phyloP scores from a whole-genome alignment of 2,888 invertebrate genomes.

The Laspeyria flexula region DNA sequence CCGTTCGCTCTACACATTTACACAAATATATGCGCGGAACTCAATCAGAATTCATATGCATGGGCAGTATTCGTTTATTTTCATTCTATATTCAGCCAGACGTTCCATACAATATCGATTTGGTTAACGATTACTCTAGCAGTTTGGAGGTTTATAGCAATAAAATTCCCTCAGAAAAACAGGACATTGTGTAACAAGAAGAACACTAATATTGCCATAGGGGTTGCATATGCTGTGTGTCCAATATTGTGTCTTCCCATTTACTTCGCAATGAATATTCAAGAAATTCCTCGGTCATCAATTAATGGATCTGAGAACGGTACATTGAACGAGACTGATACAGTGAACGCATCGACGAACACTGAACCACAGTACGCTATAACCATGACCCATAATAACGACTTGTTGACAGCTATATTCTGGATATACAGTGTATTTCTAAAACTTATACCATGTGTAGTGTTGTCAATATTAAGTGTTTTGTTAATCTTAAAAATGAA shows the following conservation, averaged over 20 bases:
- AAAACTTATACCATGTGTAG: slow-evolving; percentile 95
- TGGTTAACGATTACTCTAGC: slow-evolving; percentile 97
- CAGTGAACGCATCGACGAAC: slow-evolving; percentile 49
- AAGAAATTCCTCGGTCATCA: slow-evolving; percentile 61
- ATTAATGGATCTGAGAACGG: slow-evolving; percentile 46
- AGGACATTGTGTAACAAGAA: slow-evolving; percentile 92
- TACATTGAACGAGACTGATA: slow-evolving; percentile 55
- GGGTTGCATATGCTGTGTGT: slow-evolving; percentile 92
- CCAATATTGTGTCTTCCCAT: slow-evolving; percentile 94
- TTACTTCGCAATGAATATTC: slow-evolving; percentile 91
- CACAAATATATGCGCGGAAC: slow-evolving; percentile 83
- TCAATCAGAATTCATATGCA: slow-evolving; percentile 86
- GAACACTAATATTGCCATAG: slow-evolving; percentile 91
- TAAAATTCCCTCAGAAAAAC: slow-evolving; percentile 94
- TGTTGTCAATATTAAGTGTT: slow-evolving; percentile 93
- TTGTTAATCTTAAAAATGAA: slow-evolving; percentile 91
- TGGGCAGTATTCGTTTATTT: slow-evolving; percentile 95
- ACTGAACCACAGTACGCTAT: slow-evolving; percentile 88
- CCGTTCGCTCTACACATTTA: slow-evolving; percentile 94
- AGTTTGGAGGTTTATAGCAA: slow-evolving; percentile 95
- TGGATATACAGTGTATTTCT: slow-evolving; percentile 97
- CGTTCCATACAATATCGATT: slow-evolving; percentile 95
- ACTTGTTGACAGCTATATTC: slow-evolving; percentile 90
- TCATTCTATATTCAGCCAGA: slow-evolving; percentile 95
- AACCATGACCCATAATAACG: slow-evolving; percentile 87